Evolutionary conservation across 2,888 invertebrate species (phyloP).

Genomic region (Ectemnius cavifrons): DNA sequence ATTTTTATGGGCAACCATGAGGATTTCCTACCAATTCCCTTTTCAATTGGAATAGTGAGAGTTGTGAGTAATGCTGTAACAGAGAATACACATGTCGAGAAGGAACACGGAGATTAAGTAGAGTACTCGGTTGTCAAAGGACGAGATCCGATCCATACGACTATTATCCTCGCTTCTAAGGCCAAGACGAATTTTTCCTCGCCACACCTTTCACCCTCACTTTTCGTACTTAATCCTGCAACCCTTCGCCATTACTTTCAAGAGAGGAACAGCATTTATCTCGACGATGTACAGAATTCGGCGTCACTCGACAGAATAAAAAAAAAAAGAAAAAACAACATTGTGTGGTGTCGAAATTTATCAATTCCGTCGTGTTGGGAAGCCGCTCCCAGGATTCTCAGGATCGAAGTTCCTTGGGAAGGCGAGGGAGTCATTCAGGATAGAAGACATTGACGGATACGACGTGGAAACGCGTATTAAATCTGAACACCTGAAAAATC

Average conservation of each 20-base stretch:
- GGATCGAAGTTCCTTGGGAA: slow-evolving; percentile 21
- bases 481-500: slow-evolving; percentile 69
- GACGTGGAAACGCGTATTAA: slow-evolving; percentile 35
- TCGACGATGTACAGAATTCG: slow-evolving; percentile 13
- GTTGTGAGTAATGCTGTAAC: no score
- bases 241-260: slow-evolving; percentile 34
- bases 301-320: slow-evolving; percentile 8
- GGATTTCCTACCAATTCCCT: no score
- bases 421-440: slow-evolving; percentile 46
- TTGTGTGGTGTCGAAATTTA: slow-evolving; percentile 41
- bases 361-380: slow-evolving; percentile 37
- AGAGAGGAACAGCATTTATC: slow-evolving; percentile 27
- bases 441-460: slow-evolving; percentile 58
- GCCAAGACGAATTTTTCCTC: slow-evolving; percentile 13
- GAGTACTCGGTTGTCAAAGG: not conserved
- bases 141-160: not conserved
- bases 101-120: slow-evolving; percentile 5
- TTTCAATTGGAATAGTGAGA: no score
- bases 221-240: slow-evolving; percentile 16
- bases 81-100: not conserved
- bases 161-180: not conserved
- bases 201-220: not conserved
- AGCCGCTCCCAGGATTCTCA: slow-evolving; percentile 28
- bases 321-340: slow-evolving; percentile 7
- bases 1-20: no score